A percentile compares a stretch with the other conserved stretches of the same genome.
Evolutionary conservation across 2,113 vertebrate genomes (phyloP).

Genomic region (Megaleporinus macrocephalus): DNA sequence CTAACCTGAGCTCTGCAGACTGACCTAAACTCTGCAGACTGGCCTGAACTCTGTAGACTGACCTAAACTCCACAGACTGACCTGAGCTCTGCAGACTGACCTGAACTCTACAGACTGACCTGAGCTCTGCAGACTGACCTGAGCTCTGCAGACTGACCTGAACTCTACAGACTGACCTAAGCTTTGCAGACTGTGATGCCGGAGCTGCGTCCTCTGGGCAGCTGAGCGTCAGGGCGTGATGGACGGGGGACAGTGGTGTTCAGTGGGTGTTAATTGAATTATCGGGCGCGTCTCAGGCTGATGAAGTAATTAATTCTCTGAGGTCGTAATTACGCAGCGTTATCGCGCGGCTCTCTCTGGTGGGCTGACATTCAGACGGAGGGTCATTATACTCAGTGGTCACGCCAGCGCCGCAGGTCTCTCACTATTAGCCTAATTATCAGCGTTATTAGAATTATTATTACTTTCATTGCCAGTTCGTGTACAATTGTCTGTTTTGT

Average conservation of each 20-base stretch:
- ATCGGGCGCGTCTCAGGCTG: slow-evolving; percentile 27
- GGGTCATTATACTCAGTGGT: neutral
- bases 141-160: no score
- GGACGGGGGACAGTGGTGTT: slow-evolving; percentile 28
- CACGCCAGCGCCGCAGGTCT: neutral
- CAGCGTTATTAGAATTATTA: slow-evolving; percentile 9
- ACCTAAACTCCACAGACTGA: no score
- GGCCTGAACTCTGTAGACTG: no score
- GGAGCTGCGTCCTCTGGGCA: neutral
- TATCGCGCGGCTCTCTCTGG: neutral
- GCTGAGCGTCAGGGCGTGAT: slow-evolving; percentile 11
- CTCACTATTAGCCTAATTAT: slow-evolving; percentile 7
- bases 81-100: no score
- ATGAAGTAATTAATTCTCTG: slow-evolving; percentile 51
- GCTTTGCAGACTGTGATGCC: neutral
- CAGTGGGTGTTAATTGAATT: slow-evolving; percentile 51
- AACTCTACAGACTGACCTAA: no score
- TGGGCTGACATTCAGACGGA: slow-evolving; percentile 21
- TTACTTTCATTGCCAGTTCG: neutral
- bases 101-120: no score
- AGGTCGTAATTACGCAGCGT: slow-evolving; percentile 39
- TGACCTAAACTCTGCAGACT: no score
- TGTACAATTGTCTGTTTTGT: neutral
- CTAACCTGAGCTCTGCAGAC: no score
- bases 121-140: no score